Base-by-base conservation (phyloP, 2,888 invertebrate species). In the Polydrusus cervinus region DNA sequence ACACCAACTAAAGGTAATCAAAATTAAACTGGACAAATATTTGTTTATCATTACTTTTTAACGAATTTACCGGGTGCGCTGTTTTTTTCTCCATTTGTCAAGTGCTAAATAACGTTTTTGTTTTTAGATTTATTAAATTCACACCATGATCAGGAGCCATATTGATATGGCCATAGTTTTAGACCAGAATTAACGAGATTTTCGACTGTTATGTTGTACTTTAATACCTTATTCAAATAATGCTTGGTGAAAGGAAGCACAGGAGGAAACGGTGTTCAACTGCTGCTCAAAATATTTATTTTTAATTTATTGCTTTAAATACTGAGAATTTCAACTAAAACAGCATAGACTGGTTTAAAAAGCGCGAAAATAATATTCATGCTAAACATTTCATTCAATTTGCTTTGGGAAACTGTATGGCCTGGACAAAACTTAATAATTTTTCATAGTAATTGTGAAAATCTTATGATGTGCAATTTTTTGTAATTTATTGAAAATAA, bases 1-100 rank as follows among this genome's bases (percentile, higher is more conserved):
- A 86, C 86, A 30, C 85, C 86, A 20, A 85, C 78, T 76, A 85
- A 82, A 84, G 85, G 86, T 85, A 78, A 55, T 62, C 16, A 38
- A 43, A 61, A 69, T 64, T 25, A 66, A 69, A 70, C n/a, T n/a
- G n/a, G n/a, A n/a, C n/a, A n/a, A n/a, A n/a, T n/a, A n/a, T n/a
- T n/a, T n/a, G n/a, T n/a, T n/a, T n/a, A n/a, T n/a, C n/a, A n/a
- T n/a, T n/a, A n/a, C n/a, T n/a, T n/a, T n/a, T n/a, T n/a, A n/a
- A n/a, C n/a, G n/a, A n/a, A n/a, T n/a, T n/a, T n/a, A n/a, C n/a
- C n/a, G n/a, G n/a, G n/a, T n/a, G 25, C 25, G 5, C 25, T 25
- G 25, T 3, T 25, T 25, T 25, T 25, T 25, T 25, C 3, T 5
- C 25, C n/a, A n/a, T n/a, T n/a, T n/a, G n/a, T 25, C 55, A 30